Evolutionary conservation across 2,113 vertebrate species (phyloP).

Genomic region (Hippocampus zosterae): DNA sequence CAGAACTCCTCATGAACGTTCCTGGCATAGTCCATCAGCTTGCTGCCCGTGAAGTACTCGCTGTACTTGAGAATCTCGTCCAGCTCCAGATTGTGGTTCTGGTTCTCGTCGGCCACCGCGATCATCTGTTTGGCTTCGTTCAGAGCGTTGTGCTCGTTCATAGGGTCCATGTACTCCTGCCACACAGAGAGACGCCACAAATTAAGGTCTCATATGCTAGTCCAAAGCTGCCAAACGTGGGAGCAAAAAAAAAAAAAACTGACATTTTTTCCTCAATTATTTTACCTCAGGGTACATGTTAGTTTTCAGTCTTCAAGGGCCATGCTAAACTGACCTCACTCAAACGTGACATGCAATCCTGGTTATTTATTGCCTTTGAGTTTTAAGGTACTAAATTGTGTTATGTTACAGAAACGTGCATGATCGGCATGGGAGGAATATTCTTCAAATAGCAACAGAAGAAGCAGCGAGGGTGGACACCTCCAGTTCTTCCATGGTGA

Average conservation of each 20-base stretch:
- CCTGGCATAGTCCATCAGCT: constrained; percentile 95
- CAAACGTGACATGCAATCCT: not conserved
- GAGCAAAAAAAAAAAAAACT: not conserved
- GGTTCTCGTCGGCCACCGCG: constrained; percentile 94
- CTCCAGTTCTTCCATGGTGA: constrained; percentile 94
- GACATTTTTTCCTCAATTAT: not conserved
- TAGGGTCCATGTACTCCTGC: constrained; percentile 97
- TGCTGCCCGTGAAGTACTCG: constrained; percentile 97
- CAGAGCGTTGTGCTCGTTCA: constrained; percentile 95
- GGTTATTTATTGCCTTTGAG: not conserved
- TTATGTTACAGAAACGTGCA: not conserved
- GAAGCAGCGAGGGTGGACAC: constrained; percentile 49
- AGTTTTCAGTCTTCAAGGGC: not conserved
- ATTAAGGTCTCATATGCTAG: not conserved
- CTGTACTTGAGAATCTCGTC: constrained; percentile 96
- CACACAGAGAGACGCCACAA: not conserved
- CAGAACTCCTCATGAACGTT: constrained; percentile 97
- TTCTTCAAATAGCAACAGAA: not conserved
- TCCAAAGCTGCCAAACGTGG: not conserved
- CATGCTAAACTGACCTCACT: not conserved
- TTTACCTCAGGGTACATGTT: not conserved
- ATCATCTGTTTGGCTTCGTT: constrained; percentile 99
- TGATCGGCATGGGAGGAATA: not conserved
- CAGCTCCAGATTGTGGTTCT: constrained; percentile 86
- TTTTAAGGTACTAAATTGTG: no score